Evolutionary conservation across 2,113 vertebrate species (phyloP).

Genomic region (Ammodytes marinus): DNA sequence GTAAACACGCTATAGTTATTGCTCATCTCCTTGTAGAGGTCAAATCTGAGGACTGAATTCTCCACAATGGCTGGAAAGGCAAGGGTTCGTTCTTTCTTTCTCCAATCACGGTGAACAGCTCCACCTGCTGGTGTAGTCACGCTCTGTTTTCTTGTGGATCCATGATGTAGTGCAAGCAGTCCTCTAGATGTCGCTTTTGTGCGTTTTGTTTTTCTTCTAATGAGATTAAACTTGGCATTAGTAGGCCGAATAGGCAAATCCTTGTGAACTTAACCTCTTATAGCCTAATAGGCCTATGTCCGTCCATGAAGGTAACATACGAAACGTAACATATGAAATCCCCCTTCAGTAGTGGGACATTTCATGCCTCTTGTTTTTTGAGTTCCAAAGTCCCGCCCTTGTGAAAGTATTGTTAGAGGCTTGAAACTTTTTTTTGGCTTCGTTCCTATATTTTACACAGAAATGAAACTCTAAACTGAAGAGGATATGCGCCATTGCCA

Average conservation of each 20-base stretch:
- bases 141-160: neutral
- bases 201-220: neutral
- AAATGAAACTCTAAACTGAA: slow-evolving; percentile 64
- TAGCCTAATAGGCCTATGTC: too few relatives aligned
- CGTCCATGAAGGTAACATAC: neutral
- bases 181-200: slow-evolving; percentile 45
- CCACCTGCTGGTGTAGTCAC: slow-evolving; percentile 73
- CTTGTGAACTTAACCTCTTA: neutral
- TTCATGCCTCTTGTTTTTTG: neutral
- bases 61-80: slow-evolving; percentile 49
- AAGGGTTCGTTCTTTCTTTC: slow-evolving; percentile 3
- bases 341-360: too few relatives aligned
- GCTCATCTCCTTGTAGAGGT: slow-evolving; percentile 57
- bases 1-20: slow-evolving; percentile 30
- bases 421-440: neutral
- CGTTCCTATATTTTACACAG: slow-evolving; percentile 54
- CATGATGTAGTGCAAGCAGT: neutral
- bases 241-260: neutral
- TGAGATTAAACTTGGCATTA: neutral
- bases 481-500: slow-evolving; percentile 17
- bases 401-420: neutral
- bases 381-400: neutral
- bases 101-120: slow-evolving; percentile 69
- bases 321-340: neutral
- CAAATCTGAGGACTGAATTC: slow-evolving; percentile 72